Evolutionary conservation across 2,888 invertebrate genomes (phyloP).

Genomic region (Acleris sparsana): DNA sequence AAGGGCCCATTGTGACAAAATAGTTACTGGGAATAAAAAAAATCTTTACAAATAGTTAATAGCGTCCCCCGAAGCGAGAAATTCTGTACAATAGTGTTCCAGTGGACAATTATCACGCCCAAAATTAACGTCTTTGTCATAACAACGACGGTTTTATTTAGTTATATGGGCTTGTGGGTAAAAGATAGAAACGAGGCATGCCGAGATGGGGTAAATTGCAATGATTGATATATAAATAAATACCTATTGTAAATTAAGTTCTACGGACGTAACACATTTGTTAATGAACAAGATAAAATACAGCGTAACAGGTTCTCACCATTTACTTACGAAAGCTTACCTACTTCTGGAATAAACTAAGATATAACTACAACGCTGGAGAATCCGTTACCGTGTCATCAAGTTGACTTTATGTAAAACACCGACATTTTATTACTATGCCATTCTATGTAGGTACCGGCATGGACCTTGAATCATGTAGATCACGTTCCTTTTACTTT

Average conservation of each 20-base stretch:
- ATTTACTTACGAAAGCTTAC: no score
- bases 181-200: not conserved
- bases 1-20: conserved; percentile 64
- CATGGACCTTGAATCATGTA: no score
- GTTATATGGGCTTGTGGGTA: conserved; percentile 4
- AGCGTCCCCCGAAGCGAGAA: conserved; percentile 74
- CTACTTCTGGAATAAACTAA: no score
- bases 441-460: no score
- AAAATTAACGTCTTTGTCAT: conserved; percentile 74
- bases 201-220: not conserved
- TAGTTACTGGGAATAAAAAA: conserved; percentile 58
- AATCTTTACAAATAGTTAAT: conserved; percentile 69
- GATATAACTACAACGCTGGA: no score
- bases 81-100: conserved; percentile 71
- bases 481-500: no score
- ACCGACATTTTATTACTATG: no score
- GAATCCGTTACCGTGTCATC: no score
- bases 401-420: no score
- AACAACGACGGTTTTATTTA: conserved; percentile 48
- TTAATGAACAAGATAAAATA: no score
- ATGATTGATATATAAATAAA: not conserved
- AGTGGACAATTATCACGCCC: conserved; percentile 74
- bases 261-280: no score
- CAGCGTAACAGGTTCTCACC: no score
- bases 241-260: not conserved